Conservation (phyloP, 1,140 invertebrate species). For the Panonychus citri region DNA sequence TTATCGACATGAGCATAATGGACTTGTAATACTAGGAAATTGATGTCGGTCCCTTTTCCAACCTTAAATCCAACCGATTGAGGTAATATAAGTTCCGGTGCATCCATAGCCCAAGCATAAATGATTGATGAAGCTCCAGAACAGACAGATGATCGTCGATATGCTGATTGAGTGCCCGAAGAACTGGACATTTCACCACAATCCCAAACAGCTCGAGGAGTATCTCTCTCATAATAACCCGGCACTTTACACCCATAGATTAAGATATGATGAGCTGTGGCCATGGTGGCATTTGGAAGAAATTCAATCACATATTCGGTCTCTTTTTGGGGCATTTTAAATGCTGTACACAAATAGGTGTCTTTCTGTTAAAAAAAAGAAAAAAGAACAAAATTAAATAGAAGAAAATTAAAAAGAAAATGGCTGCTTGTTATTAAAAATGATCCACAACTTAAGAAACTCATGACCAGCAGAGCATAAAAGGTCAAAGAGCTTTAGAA, state of each 20-base stretch:
- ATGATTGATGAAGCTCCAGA: conserved; percentile 37
- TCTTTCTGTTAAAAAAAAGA: conserved; percentile 39
- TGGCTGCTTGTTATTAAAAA: too few species aligned
- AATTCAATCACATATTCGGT: conserved; percentile 68
- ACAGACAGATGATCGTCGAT: neutral
- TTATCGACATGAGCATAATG: conserved; percentile 56
- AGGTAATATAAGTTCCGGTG: conserved; percentile 58
- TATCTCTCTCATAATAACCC: conserved; percentile 37
- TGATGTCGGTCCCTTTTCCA: conserved; percentile 26
- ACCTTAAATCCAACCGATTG: conserved; percentile 34
- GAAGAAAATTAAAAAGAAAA: conserved; percentile 15
- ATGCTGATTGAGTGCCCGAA: conserved; percentile 17
- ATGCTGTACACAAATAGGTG: conserved; percentile 57
- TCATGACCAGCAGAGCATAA: too few species aligned
- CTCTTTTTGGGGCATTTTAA: conserved; percentile 40
- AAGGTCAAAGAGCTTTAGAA: too few species aligned
- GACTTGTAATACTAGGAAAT: conserved; percentile 52
- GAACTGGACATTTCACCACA: conserved; percentile 70
- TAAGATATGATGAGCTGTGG: conserved; percentile 83
- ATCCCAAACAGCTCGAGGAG: conserved; percentile 43
- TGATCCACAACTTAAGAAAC: too few species aligned
- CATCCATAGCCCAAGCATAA: conserved; percentile 92
- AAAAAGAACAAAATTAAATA: conserved; percentile 12
- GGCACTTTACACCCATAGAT: conserved; percentile 74
- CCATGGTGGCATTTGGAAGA: conserved; percentile 70